phyloP scores from a whole-genome alignment of 2,113 vertebrate genomes.

The Stomatorhinus ivindoensis region DNA sequence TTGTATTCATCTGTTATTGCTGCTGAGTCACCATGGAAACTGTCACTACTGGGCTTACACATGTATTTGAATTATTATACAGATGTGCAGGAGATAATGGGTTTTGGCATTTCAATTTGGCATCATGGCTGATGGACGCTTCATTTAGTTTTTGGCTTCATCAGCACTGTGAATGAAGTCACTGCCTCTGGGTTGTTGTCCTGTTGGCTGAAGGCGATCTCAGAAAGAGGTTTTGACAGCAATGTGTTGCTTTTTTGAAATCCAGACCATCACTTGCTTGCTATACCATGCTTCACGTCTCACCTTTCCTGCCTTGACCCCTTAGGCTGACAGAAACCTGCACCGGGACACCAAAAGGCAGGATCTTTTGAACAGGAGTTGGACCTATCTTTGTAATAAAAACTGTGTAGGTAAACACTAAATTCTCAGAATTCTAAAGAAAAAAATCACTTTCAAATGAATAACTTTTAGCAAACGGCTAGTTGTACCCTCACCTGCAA shows the following conservation, averaged over 20 bases:
- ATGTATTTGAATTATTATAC: slow-evolving; percentile 1
- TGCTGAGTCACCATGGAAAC: neutral
- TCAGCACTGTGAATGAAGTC: neutral
- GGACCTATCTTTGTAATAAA: neutral
- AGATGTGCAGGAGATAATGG: neutral
- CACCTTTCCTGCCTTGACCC: neutral
- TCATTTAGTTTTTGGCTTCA: neutral
- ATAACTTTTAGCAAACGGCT: neutral
- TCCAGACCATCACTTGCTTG: neutral
- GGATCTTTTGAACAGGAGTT: neutral
- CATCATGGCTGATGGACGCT: neutral
- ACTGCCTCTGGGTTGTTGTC: neutral
- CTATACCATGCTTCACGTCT: neutral
- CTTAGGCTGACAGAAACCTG: neutral
- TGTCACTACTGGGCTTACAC: neutral
- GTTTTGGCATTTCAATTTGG: neutral
- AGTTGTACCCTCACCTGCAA: neutral
- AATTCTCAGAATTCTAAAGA: neutral
- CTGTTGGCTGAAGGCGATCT: neutral
- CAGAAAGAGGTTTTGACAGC: neutral
- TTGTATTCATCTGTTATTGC: neutral
- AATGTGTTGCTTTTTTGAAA: neutral
- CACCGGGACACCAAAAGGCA: neutral
- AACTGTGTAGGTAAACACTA: neutral
- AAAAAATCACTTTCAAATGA: neutral